Evolutionary conservation across 2,113 vertebrate species (phyloP).

Genomic region (Cervus canadensis): DNA sequence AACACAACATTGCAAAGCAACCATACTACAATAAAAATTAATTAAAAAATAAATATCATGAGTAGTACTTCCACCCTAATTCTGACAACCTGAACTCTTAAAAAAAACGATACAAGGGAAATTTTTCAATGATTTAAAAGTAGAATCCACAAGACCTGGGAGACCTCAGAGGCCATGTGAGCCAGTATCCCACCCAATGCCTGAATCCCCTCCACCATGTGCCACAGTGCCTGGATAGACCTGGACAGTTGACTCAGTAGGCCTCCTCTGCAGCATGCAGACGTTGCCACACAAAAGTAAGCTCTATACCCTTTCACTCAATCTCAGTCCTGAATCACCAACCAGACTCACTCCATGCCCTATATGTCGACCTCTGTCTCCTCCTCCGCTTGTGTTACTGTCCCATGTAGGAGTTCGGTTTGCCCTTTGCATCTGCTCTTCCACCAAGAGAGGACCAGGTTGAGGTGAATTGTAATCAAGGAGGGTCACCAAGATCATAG

Average conservation of each 20-base stretch:
- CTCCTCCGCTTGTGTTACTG: neutral
- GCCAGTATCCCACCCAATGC: neutral
- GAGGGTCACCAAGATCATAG: neutral
- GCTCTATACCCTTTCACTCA: neutral
- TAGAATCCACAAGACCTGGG: slow-evolving; percentile 11
- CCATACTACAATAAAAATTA: neutral
- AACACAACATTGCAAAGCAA: neutral
- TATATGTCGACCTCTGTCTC: neutral
- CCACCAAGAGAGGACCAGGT: neutral
- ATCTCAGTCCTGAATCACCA: neutral
- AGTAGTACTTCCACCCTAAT: neutral
- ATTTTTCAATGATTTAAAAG: slow-evolving; percentile 36
- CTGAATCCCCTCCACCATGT: neutral
- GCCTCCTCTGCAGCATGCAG: neutral
- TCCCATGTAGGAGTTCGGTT: neutral
- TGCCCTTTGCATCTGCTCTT: neutral
- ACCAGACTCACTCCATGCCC: neutral
- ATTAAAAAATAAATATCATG: neutral
- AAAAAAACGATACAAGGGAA: neutral
- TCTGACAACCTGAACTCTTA: neutral
- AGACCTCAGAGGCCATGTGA: slow-evolving; percentile 2
- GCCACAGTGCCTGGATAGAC: neutral
- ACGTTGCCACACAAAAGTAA: neutral
- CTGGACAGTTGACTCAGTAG: neutral
- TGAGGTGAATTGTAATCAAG: neutral